Percentiles rank a stretch among this genome's conserved stretches.
Conservation (phyloP, 2,888 invertebrate species). For the Didymodactylos carnosus region DNA sequence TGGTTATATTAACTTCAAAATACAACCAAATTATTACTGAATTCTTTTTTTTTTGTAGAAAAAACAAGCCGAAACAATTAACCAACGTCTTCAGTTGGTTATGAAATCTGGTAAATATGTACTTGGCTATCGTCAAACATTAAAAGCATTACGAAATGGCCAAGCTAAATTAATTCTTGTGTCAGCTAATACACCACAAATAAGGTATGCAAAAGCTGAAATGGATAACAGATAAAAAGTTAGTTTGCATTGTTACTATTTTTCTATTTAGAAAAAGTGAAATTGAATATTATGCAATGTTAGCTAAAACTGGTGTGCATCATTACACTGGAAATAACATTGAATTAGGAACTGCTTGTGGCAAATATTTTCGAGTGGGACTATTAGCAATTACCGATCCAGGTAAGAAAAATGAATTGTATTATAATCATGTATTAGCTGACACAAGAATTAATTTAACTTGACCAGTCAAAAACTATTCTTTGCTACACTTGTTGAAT, state of each 20-base stretch:
- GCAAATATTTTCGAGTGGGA: slow-evolving; percentile 95
- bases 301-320: slow-evolving; percentile 96
- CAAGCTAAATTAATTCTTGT: slow-evolving; percentile 97
- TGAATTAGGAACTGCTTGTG: slow-evolving; percentile 94
- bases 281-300: slow-evolving; percentile 97
- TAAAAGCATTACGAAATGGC: slow-evolving; percentile 85
- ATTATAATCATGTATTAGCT: slow-evolving; percentile 57
- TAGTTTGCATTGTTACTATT: background rate
- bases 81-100: slow-evolving; percentile 84
- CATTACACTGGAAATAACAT: slow-evolving; percentile 98
- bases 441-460: slow-evolving; percentile 96
- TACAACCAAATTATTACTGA: too few relatives aligned
- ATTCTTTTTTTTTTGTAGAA: slow-evolving; percentile 1
- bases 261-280: slow-evolving; percentile 63
- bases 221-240: background rate
- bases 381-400: slow-evolving; percentile 94
- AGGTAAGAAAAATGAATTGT: slow-evolving; percentile 39
- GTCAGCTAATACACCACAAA: slow-evolving; percentile 90
- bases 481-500: too few relatives aligned
- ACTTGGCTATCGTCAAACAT: slow-evolving; percentile 86
- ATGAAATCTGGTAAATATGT: slow-evolving; percentile 98
- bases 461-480: too few relatives aligned
- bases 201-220: slow-evolving; percentile 49
- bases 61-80: slow-evolving; percentile 61
- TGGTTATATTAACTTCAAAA: too few relatives aligned